phyloP scores from a whole-genome alignment of 2,113 vertebrate species.

The Charina bottae region DNA sequence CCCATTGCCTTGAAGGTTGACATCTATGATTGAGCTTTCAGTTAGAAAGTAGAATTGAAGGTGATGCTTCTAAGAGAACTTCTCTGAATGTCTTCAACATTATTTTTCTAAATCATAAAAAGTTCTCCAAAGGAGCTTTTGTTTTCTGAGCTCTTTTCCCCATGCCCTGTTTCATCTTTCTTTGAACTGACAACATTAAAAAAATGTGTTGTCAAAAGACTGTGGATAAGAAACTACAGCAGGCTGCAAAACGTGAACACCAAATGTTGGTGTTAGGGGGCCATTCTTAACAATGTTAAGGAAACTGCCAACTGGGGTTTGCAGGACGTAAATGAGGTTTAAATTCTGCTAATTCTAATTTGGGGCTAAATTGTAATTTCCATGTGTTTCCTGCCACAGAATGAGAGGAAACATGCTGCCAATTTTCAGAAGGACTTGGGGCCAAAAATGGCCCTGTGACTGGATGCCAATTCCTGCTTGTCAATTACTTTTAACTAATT shows the following conservation, averaged over 20 bases:
- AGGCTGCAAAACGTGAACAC: no score
- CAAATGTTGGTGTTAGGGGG: no score
- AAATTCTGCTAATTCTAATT: no score
- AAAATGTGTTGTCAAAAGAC: not conserved
- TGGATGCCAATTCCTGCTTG: no score
- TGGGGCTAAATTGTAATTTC: no score
- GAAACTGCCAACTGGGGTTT: no score
- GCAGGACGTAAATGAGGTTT: no score
- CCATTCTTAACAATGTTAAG: no score
- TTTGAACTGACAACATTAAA: not conserved
- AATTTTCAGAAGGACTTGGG: no score
- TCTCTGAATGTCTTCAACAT: not conserved
- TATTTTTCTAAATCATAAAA: conserved; percentile 3
- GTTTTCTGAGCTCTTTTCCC: conserved; percentile 30
- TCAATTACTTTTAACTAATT: not conserved
- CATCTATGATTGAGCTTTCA: not conserved
- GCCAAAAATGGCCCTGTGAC: no score
- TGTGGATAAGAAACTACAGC: not conserved
- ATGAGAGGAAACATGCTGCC: no score
- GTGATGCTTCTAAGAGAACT: not conserved
- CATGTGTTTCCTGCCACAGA: no score
- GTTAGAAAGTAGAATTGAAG: conserved; percentile 24
- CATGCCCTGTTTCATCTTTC: not conserved
- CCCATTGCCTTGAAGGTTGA: not conserved
- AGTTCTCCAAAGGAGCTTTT: conserved; percentile 19